Conservation (phyloP, 2,797 vertebrate species). For the Enteromius thamalakanensis region DNA sequence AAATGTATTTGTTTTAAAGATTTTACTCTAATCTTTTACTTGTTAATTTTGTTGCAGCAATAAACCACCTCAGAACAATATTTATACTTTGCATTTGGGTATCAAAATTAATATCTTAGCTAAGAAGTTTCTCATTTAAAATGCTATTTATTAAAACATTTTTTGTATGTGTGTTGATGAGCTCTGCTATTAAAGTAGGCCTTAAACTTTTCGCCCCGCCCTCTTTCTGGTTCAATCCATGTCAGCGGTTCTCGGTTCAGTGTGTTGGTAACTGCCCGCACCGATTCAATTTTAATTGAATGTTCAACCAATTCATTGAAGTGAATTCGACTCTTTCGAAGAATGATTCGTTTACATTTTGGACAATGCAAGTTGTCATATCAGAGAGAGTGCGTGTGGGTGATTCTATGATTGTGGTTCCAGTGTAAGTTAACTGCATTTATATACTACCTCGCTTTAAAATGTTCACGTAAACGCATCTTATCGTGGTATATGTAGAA, state of each 20-base stretch:
- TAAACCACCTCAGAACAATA: background rate
- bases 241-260: background rate
- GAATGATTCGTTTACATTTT: background rate
- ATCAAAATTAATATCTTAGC: too few relatives aligned
- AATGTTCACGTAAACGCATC: background rate
- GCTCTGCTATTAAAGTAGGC: background rate
- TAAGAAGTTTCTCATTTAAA: background rate
- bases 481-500: background rate
- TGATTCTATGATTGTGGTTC: background rate
- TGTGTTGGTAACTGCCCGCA: background rate
- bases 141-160: background rate
- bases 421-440: background rate
- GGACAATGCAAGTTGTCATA: background rate
- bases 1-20: background rate
- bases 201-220: background rate
- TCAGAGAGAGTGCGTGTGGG: background rate
- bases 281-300: background rate
- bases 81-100: background rate
- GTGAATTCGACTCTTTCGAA: background rate
- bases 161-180: background rate
- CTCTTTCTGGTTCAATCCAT: background rate
- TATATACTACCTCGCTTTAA: background rate
- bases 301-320: background rate
- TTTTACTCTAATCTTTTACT: background rate
- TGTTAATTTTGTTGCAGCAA: background rate